These are phyloP conservation scores for Drosophila sproati DNA, from an alignment of 1,140 invertebrate genomes.

Conservation along the genomic window DNA sequence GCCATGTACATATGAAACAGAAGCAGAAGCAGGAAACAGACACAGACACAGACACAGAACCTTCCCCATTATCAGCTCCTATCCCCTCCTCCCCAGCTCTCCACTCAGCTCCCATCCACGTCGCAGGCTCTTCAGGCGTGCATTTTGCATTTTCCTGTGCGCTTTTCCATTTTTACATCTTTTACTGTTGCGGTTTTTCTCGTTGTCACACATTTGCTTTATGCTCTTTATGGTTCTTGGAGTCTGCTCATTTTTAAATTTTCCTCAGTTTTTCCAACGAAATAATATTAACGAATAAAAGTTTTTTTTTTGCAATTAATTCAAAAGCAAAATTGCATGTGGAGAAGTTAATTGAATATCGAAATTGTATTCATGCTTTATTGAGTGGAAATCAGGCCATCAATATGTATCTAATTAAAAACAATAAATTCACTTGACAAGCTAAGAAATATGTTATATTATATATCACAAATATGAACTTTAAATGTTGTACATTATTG, in stretches of 20 bases:
- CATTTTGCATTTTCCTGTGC: conserved; percentile 50
- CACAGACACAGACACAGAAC: conserved; percentile 6
- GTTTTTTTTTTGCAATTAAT: conserved; percentile 26
- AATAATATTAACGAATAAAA: not conserved
- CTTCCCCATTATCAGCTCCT: not conserved
- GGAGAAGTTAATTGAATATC: conserved; percentile 65
- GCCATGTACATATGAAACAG: conserved; percentile 69
- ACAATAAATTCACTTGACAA: conserved; percentile 10
- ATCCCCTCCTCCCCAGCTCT: not conserved
- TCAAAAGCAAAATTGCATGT: conserved; percentile 56
- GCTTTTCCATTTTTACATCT: conserved; percentile 43
- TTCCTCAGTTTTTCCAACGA: not conserved
- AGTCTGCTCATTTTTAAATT: conserved; percentile 23
- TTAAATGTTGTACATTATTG: too few relatives aligned
- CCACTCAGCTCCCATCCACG: conserved; percentile 1
- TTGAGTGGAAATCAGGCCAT: conserved; percentile 22
- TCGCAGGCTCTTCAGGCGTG: conserved; percentile 12
- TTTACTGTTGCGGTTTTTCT: conserved; percentile 29
- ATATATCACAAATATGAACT: too few relatives aligned
- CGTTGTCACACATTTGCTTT: conserved; percentile 45
- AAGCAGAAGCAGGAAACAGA: conserved; percentile 32
- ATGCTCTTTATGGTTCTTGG: conserved; percentile 22
- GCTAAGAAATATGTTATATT: conserved; percentile 13
- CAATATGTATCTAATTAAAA: conserved; percentile 25
- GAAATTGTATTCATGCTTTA: conserved; percentile 56